These are phyloP conservation scores for Isurus oxyrinchus DNA, from an alignment of 2,113 vertebrate genomes.

Conservation along the genomic window DNA sequence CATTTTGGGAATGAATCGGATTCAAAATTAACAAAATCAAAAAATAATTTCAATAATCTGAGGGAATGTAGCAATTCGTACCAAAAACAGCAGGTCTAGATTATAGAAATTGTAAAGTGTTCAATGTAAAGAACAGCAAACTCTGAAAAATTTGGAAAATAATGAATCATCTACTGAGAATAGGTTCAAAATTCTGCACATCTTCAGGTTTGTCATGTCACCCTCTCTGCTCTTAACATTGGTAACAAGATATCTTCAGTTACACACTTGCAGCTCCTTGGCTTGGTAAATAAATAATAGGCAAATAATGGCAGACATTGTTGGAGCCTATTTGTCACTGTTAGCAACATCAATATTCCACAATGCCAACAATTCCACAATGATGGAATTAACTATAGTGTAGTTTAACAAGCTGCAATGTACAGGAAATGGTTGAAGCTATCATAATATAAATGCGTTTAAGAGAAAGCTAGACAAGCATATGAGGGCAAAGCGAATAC, in stretches of 20 bases:
- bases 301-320: neutral
- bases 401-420: neutral
- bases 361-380: neutral
- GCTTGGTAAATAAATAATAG: neutral
- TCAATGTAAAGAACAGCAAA: neutral
- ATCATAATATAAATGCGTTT: neutral
- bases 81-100: neutral
- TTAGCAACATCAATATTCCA: neutral
- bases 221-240: neutral
- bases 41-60: neutral
- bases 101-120: neutral
- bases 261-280: neutral
- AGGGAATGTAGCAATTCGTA: neutral
- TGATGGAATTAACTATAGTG: neutral
- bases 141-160: neutral
- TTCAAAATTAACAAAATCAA: constrained; percentile 11
- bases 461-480: neutral
- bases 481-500: neutral
- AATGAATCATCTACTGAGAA: neutral
- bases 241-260: neutral
- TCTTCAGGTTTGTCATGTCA: neutral
- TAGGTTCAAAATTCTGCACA: neutral
- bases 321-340: neutral
- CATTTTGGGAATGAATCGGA: neutral
- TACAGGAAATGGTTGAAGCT: neutral